phyloP scores from a whole-genome alignment of 1,140 invertebrate genomes.

The Drepana arcuata region DNA sequence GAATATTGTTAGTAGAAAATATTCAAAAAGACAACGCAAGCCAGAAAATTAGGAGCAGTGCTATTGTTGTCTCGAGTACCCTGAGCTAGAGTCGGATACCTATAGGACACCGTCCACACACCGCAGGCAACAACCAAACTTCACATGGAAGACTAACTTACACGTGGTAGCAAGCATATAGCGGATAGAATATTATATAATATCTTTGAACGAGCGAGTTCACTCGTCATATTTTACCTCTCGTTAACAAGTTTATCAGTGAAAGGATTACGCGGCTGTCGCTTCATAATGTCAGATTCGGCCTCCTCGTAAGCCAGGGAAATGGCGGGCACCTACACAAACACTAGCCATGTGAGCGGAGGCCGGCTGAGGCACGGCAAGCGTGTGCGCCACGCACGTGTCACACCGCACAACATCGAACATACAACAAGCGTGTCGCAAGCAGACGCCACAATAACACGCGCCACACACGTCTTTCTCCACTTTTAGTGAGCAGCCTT shows the following conservation, averaged over 20 bases:
- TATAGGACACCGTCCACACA: constrained; percentile 42
- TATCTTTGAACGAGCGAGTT: constrained; percentile 58
- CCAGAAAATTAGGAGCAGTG: constrained; percentile 56
- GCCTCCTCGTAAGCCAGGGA: constrained; percentile 99
- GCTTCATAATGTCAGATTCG: constrained; percentile 99
- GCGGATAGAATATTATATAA: too few relatives aligned
- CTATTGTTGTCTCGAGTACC: constrained; percentile 61
- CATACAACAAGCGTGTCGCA: constrained; percentile 39
- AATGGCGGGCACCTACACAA: constrained; percentile 96
- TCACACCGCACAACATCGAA: constrained; percentile 62
- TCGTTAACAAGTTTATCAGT: constrained; percentile 98
- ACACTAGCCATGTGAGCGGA: constrained; percentile 68
- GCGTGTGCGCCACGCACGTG: constrained; percentile 20
- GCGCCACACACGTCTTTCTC: background rate
- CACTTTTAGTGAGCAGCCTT: too few relatives aligned
- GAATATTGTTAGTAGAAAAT: constrained; percentile 47
- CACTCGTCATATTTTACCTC: constrained; percentile 83
- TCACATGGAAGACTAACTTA: constrained; percentile 60
- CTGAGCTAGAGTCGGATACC: constrained; percentile 30
- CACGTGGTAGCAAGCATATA: constrained; percentile 68
- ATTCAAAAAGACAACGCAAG: constrained; percentile 58
- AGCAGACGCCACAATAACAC: constrained; percentile 28
- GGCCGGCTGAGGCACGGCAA: constrained; percentile 18
- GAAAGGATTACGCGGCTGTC: constrained; percentile 96
- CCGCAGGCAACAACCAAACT: constrained; percentile 63